These are phyloP conservation scores for Mystacides longicornis DNA, from an alignment of 2,888 invertebrate genomes.

Conservation along the genomic window DNA sequence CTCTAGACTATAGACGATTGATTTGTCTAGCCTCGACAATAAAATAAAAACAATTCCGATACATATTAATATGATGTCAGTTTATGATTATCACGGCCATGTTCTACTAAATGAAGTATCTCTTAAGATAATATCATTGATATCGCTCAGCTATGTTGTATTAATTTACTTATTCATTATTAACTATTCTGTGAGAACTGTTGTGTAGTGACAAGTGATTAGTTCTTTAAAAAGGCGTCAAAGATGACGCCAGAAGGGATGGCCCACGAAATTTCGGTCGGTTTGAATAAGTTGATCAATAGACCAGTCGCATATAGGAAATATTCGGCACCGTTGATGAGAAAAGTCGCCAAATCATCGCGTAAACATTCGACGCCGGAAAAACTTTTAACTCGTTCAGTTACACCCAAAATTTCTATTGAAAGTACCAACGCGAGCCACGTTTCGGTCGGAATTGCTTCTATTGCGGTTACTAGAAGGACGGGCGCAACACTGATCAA, in stretches of 20 bases:
- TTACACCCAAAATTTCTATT: conserved; percentile 24
- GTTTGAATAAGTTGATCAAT: conserved; percentile 1
- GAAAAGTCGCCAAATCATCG: not conserved
- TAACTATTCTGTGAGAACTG: too few relatives aligned
- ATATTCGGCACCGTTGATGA: conserved; percentile 26
- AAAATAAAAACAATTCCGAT: too few relatives aligned
- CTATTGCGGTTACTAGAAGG: not conserved
- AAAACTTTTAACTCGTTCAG: conserved; percentile 20
- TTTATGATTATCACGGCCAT: too few relatives aligned
- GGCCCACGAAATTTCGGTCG: conserved; percentile 18
- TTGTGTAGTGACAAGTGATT: not conserved
- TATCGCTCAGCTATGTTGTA: too few relatives aligned
- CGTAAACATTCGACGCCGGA: conserved; percentile 17
- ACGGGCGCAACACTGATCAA: conserved; percentile 15
- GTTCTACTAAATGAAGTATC: too few relatives aligned
- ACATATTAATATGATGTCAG: too few relatives aligned
- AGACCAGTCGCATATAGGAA: conserved; percentile 19
- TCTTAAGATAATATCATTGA: too few relatives aligned
- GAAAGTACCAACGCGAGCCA: not conserved
- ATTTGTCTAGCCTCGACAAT: too few relatives aligned
- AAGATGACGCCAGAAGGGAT: conserved; percentile 21
- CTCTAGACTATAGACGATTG: too few relatives aligned
- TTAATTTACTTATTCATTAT: too few relatives aligned
- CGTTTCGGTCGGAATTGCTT: conserved; percentile 16
- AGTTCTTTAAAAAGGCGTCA: not conserved